Evolutionary conservation across 2,797 vertebrate genomes (phyloP).

Genomic region (Danio choprae): DNA sequence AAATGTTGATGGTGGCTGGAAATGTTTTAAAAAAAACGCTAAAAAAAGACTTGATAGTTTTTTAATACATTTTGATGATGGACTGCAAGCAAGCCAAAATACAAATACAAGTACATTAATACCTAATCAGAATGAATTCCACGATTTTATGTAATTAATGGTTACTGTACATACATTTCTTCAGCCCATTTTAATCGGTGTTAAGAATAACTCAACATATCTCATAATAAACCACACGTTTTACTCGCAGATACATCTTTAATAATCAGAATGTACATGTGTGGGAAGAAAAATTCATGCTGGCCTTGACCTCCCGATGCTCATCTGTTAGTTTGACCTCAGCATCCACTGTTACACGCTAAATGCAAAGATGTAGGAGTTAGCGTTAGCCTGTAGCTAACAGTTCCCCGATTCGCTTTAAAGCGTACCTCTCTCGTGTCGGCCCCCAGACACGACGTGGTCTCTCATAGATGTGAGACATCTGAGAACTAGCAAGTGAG

Average conservation of each 20-base stretch:
- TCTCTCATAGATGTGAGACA: constrained; percentile 46
- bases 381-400: constrained; percentile 44
- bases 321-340: constrained; percentile 49
- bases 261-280: constrained; percentile 19
- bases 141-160: background rate
- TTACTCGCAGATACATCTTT: background rate
- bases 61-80: too few species aligned
- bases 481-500: constrained; percentile 36
- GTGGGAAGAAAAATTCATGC: constrained; percentile 56
- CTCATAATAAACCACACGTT: background rate
- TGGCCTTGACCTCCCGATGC: constrained; percentile 46
- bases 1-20: too few species aligned
- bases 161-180: background rate
- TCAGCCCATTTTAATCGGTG: background rate
- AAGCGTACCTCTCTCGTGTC: constrained; percentile 17
- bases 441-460: constrained; percentile 29
- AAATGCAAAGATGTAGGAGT: constrained; percentile 53
- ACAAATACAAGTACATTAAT: too few species aligned
- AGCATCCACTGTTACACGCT: constrained; percentile 33
- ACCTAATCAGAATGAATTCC: too few species aligned
- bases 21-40: too few species aligned
- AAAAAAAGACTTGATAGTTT: too few species aligned
- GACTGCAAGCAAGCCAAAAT: too few species aligned
- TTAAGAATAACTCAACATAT: background rate
- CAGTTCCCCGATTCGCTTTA: constrained; percentile 34